A percentile compares a stretch with the other conserved stretches of the same genome.
These are phyloP conservation scores for Astreopora myriophthalma DNA, from an alignment of 64 coral and sea anemone genomes.

Conservation along the genomic window DNA sequence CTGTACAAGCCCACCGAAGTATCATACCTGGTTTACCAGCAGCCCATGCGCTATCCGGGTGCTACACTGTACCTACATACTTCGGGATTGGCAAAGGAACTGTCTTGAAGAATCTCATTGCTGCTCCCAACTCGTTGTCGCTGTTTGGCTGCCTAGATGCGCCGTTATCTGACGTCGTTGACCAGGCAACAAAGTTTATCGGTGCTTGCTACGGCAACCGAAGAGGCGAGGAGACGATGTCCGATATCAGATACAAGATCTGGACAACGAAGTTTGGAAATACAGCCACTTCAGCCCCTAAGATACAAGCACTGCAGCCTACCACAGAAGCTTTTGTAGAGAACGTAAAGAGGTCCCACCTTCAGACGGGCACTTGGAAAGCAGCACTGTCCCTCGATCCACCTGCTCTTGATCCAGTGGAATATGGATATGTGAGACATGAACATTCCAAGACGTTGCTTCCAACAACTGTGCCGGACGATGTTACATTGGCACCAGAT, in stretches of 20 bases:
- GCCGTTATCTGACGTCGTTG: neutral
- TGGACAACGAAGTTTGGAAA: conserved; percentile 50
- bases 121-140: conserved; percentile 22
- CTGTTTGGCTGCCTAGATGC: conserved; percentile 21
- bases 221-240: neutral
- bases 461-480: conserved; percentile 64
- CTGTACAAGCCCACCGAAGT: conserved; percentile 19
- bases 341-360: conserved; percentile 30
- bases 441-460: conserved; percentile 55
- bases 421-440: neutral
- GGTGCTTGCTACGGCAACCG: neutral
- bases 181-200: conserved; percentile 42
- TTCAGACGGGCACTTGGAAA: conserved; percentile 22
- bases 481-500: conserved; percentile 44
- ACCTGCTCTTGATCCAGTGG: neutral
- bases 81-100: conserved; percentile 48
- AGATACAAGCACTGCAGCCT: conserved; percentile 24
- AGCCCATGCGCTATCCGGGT: conserved; percentile 43
- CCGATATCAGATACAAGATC: conserved; percentile 38
- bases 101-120: conserved; percentile 47
- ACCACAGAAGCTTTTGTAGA: conserved; percentile 48
- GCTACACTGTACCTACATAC: conserved; percentile 34
- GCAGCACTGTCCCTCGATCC: neutral
- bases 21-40: conserved; percentile 59
- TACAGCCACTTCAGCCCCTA: conserved; percentile 30